A percentile compares a stretch with the other conserved stretches of the same genome.
Conservation (phyloP, 2,888 invertebrate genomes). For the Campoletis raptor region DNA sequence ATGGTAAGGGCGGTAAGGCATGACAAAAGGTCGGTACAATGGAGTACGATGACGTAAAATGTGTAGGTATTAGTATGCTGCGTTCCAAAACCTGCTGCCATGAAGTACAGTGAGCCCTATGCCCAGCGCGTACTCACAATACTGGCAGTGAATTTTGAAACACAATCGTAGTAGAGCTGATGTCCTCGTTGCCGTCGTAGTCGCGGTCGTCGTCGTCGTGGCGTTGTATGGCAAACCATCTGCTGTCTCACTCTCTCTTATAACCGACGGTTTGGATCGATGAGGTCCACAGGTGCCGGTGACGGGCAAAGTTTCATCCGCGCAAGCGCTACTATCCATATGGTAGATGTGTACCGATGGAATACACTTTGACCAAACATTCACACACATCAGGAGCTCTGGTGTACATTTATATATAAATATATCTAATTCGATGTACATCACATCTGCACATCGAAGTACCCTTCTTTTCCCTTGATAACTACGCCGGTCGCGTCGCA, state of each 20-base stretch:
- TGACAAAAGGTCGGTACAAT: slow-evolving; percentile 37
- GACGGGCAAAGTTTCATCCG: slow-evolving; percentile 75
- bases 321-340: slow-evolving; percentile 80
- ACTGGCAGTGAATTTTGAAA: slow-evolving; percentile 1
- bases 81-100: slow-evolving; percentile 13
- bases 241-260: slow-evolving; percentile 56
- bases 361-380: slow-evolving; percentile 11
- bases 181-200: slow-evolving; percentile 44
- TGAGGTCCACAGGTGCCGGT: slow-evolving; percentile 84
- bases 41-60: slow-evolving; percentile 25
- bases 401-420: slow-evolving; percentile 8
- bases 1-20: not conserved
- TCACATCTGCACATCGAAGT: slow-evolving; percentile 31
- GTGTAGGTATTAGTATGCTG: slow-evolving; percentile 29
- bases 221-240: slow-evolving; percentile 46
- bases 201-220: slow-evolving; percentile 48
- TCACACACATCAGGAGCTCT: not conserved
- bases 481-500: not conserved
- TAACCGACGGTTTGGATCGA: slow-evolving; percentile 80
- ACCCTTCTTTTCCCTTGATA: slow-evolving; percentile 21
- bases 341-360: slow-evolving; percentile 33
- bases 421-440: not conserved
- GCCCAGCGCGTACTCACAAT: not conserved
- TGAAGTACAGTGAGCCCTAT: not conserved
- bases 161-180: slow-evolving; percentile 15